Evolutionary conservation across 2,797 vertebrate genomes (phyloP).

Genomic region (Peromyscus melanophrys): DNA sequence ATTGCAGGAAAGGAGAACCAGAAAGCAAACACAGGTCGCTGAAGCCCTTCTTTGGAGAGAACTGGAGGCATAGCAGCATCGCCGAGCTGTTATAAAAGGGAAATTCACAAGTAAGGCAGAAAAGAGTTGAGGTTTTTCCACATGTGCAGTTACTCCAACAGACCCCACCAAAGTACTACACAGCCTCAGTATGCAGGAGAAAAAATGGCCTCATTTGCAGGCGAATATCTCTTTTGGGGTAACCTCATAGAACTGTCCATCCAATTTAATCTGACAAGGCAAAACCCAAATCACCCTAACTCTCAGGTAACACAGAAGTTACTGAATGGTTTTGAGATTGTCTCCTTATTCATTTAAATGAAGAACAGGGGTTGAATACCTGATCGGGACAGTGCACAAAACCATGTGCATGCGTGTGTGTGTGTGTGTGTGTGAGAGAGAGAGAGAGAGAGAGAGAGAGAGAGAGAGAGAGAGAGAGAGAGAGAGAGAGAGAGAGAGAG

Average conservation of each 20-base stretch:
- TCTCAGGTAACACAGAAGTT: neutral
- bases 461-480: neutral
- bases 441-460: neutral
- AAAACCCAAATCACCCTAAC: neutral
- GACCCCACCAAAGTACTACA: neutral
- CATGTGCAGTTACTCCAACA: neutral
- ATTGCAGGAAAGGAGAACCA: neutral
- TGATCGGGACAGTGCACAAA: neutral
- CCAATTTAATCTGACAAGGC: neutral
- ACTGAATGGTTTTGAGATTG: neutral
- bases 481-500: neutral
- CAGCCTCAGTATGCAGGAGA: neutral
- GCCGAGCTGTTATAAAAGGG: neutral
- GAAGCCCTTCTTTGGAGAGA: neutral
- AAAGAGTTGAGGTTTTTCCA: neutral
- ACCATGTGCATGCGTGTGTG: neutral
- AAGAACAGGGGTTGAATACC: neutral
- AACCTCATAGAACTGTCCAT: neutral
- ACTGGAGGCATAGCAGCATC: neutral
- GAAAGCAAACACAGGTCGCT: neutral
- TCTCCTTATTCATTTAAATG: neutral
- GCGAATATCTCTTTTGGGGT: neutral
- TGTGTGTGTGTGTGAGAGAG: neutral
- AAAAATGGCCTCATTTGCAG: neutral
- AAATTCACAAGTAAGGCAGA: slow-evolving; percentile 3